phyloP scores from a whole-genome alignment of 1,140 invertebrate genomes.

The Drosophila tristis region DNA sequence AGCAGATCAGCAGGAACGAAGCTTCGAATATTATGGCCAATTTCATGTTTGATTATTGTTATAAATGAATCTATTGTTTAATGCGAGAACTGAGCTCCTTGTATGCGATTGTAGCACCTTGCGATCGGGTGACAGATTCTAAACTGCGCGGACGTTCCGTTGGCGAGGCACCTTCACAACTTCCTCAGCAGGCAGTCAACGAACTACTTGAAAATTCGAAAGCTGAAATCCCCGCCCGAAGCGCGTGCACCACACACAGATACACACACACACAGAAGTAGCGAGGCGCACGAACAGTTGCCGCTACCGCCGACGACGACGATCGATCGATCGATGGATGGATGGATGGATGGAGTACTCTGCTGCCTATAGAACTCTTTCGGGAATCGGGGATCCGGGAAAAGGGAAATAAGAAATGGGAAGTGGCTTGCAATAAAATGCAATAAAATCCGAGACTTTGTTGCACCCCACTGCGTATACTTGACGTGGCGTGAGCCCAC shows the following conservation, averaged over 20 bases:
- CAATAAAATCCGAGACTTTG: slow-evolving; percentile 3
- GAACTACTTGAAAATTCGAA: slow-evolving; percentile 83
- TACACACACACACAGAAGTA: slow-evolving; percentile 12
- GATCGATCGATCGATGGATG: slow-evolving; percentile 61
- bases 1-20: slow-evolving; percentile 55
- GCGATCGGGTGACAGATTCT: slow-evolving; percentile 69
- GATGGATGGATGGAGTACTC: background rate
- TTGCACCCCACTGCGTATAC: slow-evolving; percentile 61
- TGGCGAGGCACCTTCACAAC: slow-evolving; percentile 74
- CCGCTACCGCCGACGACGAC: slow-evolving; percentile 7
- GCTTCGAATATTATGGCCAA: slow-evolving; percentile 35
- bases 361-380: too few relatives aligned
- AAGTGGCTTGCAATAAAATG: slow-evolving; percentile 23
- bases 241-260: slow-evolving; percentile 65
- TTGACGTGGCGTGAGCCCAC: slow-evolving; percentile 10
- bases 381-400: too few relatives aligned
- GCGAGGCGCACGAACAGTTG: slow-evolving; percentile 45
- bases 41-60: slow-evolving; percentile 43
- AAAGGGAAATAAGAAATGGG: too few relatives aligned
- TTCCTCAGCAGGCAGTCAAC: slow-evolving; percentile 75
- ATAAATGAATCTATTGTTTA: slow-evolving; percentile 2
- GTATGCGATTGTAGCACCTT: slow-evolving; percentile 59
- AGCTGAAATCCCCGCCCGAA: slow-evolving; percentile 72
- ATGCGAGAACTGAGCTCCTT: slow-evolving; percentile 7
- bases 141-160: slow-evolving; percentile 68